phyloP scores from a whole-genome alignment of 2,888 invertebrate species.

The Papilio elwesi region DNA sequence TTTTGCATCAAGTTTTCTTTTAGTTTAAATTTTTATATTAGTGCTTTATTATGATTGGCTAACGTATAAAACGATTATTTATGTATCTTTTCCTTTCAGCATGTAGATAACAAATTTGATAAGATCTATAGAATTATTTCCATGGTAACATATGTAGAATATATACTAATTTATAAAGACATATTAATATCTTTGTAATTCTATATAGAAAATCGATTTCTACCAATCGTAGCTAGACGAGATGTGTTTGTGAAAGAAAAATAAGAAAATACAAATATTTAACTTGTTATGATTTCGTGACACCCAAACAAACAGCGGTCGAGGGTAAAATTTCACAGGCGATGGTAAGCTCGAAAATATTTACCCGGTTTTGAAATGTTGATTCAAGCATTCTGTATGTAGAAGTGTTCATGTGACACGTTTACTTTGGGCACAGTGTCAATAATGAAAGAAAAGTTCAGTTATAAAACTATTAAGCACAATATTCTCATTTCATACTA shows the following conservation, averaged over 20 bases:
- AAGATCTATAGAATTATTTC: no score
- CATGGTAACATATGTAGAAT: no score
- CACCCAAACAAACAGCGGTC: constrained; percentile 31
- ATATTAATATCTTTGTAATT: no score
- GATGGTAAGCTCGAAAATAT: constrained; percentile 21
- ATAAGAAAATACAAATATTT: constrained; percentile 26
- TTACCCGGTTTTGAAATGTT: constrained; percentile 34
- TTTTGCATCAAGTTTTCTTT: no score
- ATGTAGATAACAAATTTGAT: no score
- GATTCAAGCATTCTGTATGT: constrained; percentile 24
- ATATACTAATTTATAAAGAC: no score
- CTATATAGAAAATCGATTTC: not conserved
- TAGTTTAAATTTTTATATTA: no score
- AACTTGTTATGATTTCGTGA: constrained; percentile 34
- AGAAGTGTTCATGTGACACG: constrained; percentile 14
- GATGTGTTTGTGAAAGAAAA: constrained; percentile 16
- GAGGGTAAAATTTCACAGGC: constrained; percentile 27
- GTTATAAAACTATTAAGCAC: not conserved
- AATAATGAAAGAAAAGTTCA: constrained; percentile 12
- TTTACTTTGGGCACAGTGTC: constrained; percentile 20
- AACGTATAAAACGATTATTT: no score
- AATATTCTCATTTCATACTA: not conserved
- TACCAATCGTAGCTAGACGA: constrained; percentile 2
- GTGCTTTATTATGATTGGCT: no score
- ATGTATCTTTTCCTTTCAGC: no score